Conservation (phyloP, 2,888 invertebrate genomes). For the Acheta domesticus region DNA sequence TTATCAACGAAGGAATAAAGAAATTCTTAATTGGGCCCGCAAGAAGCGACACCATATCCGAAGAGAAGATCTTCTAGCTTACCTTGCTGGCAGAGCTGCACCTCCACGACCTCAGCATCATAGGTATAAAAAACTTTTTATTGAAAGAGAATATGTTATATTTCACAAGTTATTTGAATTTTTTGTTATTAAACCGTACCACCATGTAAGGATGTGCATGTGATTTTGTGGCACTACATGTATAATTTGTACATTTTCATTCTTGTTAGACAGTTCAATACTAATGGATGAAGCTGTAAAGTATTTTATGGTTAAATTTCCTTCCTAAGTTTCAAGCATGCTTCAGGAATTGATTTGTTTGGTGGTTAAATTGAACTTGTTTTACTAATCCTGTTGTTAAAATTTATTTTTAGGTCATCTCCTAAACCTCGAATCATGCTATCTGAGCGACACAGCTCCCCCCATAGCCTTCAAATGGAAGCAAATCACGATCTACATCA, state of each 20-base stretch:
- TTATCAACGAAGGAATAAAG: conserved; percentile 68
- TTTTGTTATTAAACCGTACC: too few relatives aligned
- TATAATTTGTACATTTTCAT: not conserved
- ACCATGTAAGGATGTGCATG: too few relatives aligned
- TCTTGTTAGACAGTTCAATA: conserved; percentile 12
- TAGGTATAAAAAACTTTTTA: conserved; percentile 45
- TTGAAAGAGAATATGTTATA: too few relatives aligned
- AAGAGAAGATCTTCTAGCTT: conserved; percentile 71
- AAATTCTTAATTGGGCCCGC: conserved; percentile 71
- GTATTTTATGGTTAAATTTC: too few relatives aligned
- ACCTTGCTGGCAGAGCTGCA: conserved; percentile 67
- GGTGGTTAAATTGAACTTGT: too few relatives aligned
- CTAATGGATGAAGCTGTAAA: too few relatives aligned
- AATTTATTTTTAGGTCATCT: conserved; percentile 47
- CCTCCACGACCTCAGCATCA: conserved; percentile 57
- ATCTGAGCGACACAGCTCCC: conserved; percentile 35
- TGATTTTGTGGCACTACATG: too few relatives aligned
- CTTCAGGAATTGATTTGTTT: too few relatives aligned
- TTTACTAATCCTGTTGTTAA: too few relatives aligned
- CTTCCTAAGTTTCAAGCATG: too few relatives aligned
- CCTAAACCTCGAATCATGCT: conserved; percentile 52
- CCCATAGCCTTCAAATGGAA: conserved; percentile 34
- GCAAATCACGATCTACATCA: conserved; percentile 30
- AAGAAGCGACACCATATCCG: conserved; percentile 68
- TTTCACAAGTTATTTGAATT: too few relatives aligned